Evolutionary conservation across 2,113 vertebrate species (phyloP).

Genomic region (Aviceda subcristata): DNA sequence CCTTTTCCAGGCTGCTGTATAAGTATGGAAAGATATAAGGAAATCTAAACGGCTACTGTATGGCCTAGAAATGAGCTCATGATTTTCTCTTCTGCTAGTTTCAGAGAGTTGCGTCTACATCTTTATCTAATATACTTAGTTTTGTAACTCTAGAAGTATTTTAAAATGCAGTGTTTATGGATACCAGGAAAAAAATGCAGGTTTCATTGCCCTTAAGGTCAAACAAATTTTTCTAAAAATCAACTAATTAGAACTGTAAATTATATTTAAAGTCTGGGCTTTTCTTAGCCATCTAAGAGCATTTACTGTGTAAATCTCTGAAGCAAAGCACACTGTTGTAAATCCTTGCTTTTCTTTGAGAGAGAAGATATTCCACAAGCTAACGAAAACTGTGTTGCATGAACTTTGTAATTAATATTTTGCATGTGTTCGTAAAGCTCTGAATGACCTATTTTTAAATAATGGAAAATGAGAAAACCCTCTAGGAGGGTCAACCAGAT

Average conservation of each 20-base stretch:
- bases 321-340: neutral
- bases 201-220: neutral
- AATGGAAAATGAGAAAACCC: neutral
- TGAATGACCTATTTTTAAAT: constrained; percentile 2
- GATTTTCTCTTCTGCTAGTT: neutral
- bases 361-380: neutral
- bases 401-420: neutral
- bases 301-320: neutral
- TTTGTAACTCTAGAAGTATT: neutral
- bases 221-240: neutral
- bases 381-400: neutral
- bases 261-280: neutral
- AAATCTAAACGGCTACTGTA: neutral
- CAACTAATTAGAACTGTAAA: neutral
- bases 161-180: neutral
- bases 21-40: neutral
- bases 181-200: neutral
- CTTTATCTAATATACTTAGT: neutral
- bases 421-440: neutral
- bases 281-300: neutral
- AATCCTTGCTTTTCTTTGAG: neutral
- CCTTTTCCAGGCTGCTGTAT: neutral
- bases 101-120: neutral
- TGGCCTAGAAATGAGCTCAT: neutral
- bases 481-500: neutral